Evolutionary conservation across 2,888 invertebrate genomes (phyloP).

Genomic region (Melanchra persicariae): DNA sequence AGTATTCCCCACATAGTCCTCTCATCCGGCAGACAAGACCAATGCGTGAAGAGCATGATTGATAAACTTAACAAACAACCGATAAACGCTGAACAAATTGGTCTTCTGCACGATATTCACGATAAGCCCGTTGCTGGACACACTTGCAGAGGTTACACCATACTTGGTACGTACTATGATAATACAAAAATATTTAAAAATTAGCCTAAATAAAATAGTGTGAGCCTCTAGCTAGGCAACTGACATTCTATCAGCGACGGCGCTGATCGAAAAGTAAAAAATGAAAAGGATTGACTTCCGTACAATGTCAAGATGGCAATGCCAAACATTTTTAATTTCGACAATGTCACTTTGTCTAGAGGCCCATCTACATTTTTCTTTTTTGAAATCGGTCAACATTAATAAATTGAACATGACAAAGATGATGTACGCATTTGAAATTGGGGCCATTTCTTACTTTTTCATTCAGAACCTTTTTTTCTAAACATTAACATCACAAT

Average conservation of each 20-base stretch:
- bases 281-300: too few relatives aligned
- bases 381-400: too few relatives aligned
- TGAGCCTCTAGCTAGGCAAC: too few relatives aligned
- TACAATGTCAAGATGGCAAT: too few relatives aligned
- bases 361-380: too few relatives aligned
- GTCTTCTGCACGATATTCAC: constrained; percentile 86
- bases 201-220: too few relatives aligned
- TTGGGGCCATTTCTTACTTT: not conserved
- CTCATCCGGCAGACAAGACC: constrained; percentile 90
- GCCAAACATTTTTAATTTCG: too few relatives aligned
- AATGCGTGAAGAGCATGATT: constrained; percentile 77
- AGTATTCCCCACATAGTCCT: constrained; percentile 86
- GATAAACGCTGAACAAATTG: constrained; percentile 86
- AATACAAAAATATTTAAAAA: not conserved
- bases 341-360: too few relatives aligned
- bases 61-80: constrained; percentile 71
- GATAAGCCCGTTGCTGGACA: constrained; percentile 88
- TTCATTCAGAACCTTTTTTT: not conserved
- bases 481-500: not conserved
- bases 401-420: not conserved
- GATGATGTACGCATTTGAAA: not conserved
- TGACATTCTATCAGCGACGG: too few relatives aligned
- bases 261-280: too few relatives aligned
- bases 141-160: constrained; percentile 77
- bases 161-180: constrained; percentile 76